Evolutionary conservation across 1,140 invertebrate genomes (phyloP), one percentile per base, ranked within the genome.

Genomic region (Brachionus manjavacas): DNA sequence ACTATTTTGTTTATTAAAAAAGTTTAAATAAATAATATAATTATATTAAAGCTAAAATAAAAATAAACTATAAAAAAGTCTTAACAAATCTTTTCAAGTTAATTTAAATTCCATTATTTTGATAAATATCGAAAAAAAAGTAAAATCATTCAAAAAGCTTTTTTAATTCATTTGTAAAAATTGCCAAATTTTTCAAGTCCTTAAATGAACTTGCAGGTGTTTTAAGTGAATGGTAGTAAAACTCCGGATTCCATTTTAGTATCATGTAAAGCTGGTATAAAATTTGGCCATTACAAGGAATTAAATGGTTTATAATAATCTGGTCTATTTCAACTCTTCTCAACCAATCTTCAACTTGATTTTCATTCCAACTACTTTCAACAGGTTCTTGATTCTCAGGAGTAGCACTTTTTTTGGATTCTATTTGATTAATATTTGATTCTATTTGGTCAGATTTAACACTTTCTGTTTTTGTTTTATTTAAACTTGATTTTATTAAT

Each of bases 301-400:
- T 78, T 1, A 78, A 41, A 43, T 55, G 25, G 1, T 46, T 49
- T 12, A 28, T 49, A 4, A 78, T 78, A 46, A 28, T 55, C 46
- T 78, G 41, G 14, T 78, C 74, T 4, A 78, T 78, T 23, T 78
- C 12, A 4, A 46, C 49, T 28, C n/a, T 55, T 55, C 49, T 78
- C 16, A 78, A 55, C 74, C 74, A 78, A 25, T 49, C 41, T 55
- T 78, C 74, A 55, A 78, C 74, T 78, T 55, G 74, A n/a, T 78
- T 55, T 49, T 46, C 41, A 46, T 46, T 46, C 74, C 74, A 78
- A 28, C 49, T 20, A 49, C 23, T 46, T 35, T 78, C 74, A 55
- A 78, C 7, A 16, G 28, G 14, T 20, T 49, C 41, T 12, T 49
- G 16, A 55, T 46, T 55, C 4, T 39, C n/a, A 4, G 8, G 4